phyloP scores from a whole-genome alignment of 2,888 invertebrate genomes.

The Microctonus aethiopoides region DNA sequence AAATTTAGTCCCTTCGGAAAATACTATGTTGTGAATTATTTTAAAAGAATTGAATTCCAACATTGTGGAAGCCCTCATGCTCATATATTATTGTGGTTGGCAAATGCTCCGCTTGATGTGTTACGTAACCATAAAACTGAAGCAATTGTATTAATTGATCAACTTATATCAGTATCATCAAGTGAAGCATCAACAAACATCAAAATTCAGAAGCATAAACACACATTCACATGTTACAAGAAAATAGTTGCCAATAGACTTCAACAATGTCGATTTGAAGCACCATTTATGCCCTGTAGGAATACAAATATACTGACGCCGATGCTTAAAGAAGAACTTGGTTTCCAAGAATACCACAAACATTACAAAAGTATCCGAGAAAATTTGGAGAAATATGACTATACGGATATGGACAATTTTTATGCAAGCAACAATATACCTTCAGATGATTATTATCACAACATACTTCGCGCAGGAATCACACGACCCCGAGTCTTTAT shows the following conservation, averaged over 20 bases:
- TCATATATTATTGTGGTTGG: slow-evolving; percentile 63
- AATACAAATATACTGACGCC: slow-evolving; percentile 48
- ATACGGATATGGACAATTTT: slow-evolving; percentile 41
- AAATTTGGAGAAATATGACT: slow-evolving; percentile 41
- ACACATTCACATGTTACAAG: slow-evolving; percentile 54
- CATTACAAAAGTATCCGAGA: slow-evolving; percentile 32
- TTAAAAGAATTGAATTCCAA: slow-evolving; percentile 62
- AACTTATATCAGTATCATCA: slow-evolving; percentile 46
- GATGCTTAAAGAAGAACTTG: slow-evolving; percentile 37
- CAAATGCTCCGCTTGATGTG: slow-evolving; percentile 53
- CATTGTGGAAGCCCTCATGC: slow-evolving; percentile 63
- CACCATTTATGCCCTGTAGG: slow-evolving; percentile 52
- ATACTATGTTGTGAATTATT: slow-evolving; percentile 43
- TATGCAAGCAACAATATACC: slow-evolving; percentile 42
- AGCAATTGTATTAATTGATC: slow-evolving; percentile 48
- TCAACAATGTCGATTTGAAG: slow-evolving; percentile 53
- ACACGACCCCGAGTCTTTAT: slow-evolving; percentile 41
- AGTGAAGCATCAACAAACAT: slow-evolving; percentile 48
- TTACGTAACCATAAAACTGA: slow-evolving; percentile 36
- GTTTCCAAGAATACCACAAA: slow-evolving; percentile 25
- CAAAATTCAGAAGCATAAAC: slow-evolving; percentile 50
- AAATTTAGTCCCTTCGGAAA: slow-evolving; percentile 54
- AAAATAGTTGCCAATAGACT: slow-evolving; percentile 36
- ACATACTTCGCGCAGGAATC: no score
- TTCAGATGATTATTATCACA: slow-evolving; percentile 50